phyloP scores from a whole-genome alignment of 2,113 vertebrate genomes.

The Fulica atra region DNA sequence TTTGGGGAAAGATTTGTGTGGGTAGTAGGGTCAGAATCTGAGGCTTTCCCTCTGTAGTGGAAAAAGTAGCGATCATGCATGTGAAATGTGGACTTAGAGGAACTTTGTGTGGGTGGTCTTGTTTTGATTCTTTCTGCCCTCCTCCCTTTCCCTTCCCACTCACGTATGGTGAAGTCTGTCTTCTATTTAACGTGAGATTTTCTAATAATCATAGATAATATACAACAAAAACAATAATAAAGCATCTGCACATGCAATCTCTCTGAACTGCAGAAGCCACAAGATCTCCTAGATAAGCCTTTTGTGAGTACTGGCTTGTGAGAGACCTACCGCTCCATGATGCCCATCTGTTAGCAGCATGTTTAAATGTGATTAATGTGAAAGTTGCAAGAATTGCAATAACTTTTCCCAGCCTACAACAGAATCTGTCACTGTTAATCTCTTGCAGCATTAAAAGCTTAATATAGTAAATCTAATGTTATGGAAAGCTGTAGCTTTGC shows the following conservation, averaged over 20 bases:
- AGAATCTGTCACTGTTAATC: conserved; percentile 70
- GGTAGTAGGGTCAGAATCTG: background rate
- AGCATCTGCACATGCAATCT: background rate
- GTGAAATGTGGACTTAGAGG: background rate
- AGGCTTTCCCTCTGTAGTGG: background rate
- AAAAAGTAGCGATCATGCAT: background rate
- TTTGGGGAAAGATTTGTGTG: background rate
- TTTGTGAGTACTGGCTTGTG: conserved; percentile 40
- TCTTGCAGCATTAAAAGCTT: conserved; percentile 66
- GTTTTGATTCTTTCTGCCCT: conserved; percentile 21
- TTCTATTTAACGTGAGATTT: conserved; percentile 47
- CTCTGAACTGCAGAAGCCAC: conserved; percentile 19
- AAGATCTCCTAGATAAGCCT: conserved; percentile 25
- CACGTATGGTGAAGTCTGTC: background rate
- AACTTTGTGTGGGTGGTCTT: conserved; percentile 50
- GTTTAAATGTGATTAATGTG: conserved; percentile 61
- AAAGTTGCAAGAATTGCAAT: conserved; percentile 53
- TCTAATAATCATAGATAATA: conserved; percentile 21
- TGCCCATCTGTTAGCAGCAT: conserved; percentile 60
- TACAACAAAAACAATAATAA: conserved; percentile 30
- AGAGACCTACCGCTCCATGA: background rate
- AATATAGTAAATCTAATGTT: conserved; percentile 58
- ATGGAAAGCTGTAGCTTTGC: conserved; percentile 36
- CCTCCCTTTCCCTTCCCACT: background rate
- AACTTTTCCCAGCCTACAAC: conserved; percentile 45